These are phyloP conservation scores for Octodon degus DNA, from an alignment of 2,113 vertebrate species.

Conservation along the genomic window DNA sequence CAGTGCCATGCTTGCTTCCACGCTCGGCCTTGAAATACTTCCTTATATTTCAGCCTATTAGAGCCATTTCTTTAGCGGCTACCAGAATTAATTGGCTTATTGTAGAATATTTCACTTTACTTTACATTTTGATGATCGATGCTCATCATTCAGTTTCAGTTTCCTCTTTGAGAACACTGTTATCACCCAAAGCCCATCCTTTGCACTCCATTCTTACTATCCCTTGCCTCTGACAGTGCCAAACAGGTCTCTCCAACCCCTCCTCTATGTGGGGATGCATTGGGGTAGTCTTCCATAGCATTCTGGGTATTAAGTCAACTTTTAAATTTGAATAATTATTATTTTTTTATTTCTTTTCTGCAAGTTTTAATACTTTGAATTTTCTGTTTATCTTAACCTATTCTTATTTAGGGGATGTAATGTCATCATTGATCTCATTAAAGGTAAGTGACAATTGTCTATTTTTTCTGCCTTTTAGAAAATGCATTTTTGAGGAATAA, in stretches of 20 bases:
- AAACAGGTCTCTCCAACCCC: background rate
- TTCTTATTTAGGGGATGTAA: background rate
- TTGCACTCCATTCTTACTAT: background rate
- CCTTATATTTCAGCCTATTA: background rate
- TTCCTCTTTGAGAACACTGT: background rate
- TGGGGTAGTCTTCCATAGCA: background rate
- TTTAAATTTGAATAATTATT: background rate
- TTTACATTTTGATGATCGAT: background rate
- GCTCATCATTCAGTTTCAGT: background rate
- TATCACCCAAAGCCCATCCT: background rate
- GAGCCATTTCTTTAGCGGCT: background rate
- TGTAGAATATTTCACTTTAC: background rate
- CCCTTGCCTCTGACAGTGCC: background rate
- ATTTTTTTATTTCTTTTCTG: background rate
- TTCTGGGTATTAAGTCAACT: background rate
- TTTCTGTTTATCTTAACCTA: background rate
- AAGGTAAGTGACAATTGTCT: slow-evolving; percentile 9
- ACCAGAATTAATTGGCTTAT: background rate
- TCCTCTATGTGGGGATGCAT: background rate
- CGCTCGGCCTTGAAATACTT: too few relatives aligned
- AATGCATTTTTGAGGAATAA: background rate
- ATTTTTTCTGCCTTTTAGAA: background rate
- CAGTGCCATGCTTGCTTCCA: background rate
- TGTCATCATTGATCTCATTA: background rate
- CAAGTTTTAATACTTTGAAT: background rate